Evolutionary conservation across 2,888 invertebrate species (phyloP).

Genomic region (Geotrupes spiniger): DNA sequence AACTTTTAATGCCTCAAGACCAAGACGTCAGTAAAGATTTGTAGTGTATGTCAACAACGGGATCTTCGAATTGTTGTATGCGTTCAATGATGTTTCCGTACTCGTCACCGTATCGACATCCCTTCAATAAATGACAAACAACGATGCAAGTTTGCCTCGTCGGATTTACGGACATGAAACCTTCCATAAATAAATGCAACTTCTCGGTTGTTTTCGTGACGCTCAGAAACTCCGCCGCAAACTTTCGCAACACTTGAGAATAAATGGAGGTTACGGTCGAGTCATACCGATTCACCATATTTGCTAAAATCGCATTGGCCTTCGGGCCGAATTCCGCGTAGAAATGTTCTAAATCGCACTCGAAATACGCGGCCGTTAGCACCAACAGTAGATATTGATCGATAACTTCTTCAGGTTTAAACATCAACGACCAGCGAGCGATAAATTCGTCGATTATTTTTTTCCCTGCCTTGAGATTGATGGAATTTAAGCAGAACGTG

Average conservation of each 20-base stretch:
- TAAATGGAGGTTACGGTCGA: neutral
- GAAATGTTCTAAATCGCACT: slow-evolving; percentile 5
- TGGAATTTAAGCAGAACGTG: neutral
- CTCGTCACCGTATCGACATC: no score
- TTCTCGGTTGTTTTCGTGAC: no score
- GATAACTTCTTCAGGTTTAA: neutral
- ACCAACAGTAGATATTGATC: neutral
- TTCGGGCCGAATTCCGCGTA: neutral
- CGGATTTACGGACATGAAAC: no score
- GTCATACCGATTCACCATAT: neutral
- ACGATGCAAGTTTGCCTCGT: no score
- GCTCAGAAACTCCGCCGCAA: no score
- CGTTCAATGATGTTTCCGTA: neutral
- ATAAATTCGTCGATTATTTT: slow-evolving; percentile 7
- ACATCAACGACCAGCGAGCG: neutral
- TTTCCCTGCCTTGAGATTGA: neutral
- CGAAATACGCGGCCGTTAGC: slow-evolving; percentile 2
- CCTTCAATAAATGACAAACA: no score
- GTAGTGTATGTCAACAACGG: neutral
- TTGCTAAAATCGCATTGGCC: neutral
- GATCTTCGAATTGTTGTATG: neutral
- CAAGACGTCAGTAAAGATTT: neutral
- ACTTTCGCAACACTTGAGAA: slow-evolving; percentile 1
- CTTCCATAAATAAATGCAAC: no score
- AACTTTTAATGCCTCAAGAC: neutral